These are phyloP conservation scores for Hermaeophaga mercurialis DNA, from an alignment of 2,888 invertebrate genomes.

Conservation along the genomic window DNA sequence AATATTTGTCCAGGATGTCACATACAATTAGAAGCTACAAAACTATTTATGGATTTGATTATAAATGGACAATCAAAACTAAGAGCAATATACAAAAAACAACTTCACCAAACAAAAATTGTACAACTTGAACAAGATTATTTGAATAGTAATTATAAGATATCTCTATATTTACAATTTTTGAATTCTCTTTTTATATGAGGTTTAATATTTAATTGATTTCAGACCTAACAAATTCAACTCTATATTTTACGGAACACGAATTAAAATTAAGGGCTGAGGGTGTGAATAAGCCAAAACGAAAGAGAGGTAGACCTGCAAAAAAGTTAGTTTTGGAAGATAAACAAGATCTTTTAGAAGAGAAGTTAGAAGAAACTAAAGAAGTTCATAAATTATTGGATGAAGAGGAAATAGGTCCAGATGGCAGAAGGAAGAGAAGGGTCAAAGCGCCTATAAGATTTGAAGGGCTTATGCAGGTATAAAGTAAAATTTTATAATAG, in stretches of 20 bases:
- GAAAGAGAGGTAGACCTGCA: constrained; percentile 73
- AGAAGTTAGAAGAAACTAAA: constrained; percentile 35
- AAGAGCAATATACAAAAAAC: constrained; percentile 58
- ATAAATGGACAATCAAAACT: constrained; percentile 71
- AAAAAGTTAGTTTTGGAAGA: constrained; percentile 56
- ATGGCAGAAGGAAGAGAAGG: constrained; percentile 64
- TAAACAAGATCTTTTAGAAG: constrained; percentile 28
- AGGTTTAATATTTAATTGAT: constrained; percentile 17
- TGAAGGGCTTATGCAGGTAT: constrained; percentile 67
- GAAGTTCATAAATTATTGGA: constrained; percentile 38
- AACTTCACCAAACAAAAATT: constrained; percentile 45
- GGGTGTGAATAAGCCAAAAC: constrained; percentile 68
- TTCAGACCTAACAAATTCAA: constrained; percentile 66
- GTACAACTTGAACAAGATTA: constrained; percentile 50
- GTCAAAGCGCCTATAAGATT: constrained; percentile 70
- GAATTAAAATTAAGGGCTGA: constrained; percentile 67
- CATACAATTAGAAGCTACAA: constrained; percentile 75
- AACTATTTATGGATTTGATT: constrained; percentile 74
- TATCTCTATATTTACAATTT: background rate
- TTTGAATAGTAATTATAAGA: constrained; percentile 46
- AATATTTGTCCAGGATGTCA: constrained; percentile 79
- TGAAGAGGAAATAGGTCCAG: constrained; percentile 46
- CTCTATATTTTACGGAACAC: constrained; percentile 69
- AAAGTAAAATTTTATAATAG: background rate
- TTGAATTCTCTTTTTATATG: background rate